These are phyloP conservation scores for Crioceris asparagi DNA, from an alignment of 2,888 invertebrate species.

Conservation along the genomic window DNA sequence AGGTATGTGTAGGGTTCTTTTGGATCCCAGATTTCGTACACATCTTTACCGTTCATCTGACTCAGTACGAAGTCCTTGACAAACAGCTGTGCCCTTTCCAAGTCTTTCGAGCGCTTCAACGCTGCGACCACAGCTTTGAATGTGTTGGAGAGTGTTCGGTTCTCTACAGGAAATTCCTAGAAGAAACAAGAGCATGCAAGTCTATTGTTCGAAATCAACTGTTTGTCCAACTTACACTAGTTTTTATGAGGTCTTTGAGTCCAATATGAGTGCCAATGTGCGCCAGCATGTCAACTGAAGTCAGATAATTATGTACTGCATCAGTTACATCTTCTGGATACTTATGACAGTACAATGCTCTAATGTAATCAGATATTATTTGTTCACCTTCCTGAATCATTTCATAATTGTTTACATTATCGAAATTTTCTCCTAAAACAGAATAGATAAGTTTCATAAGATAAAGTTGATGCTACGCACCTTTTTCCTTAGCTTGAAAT, in stretches of 20 bases:
- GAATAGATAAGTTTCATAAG: too few relatives aligned
- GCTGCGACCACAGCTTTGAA: constrained; percentile 78
- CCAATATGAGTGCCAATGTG: constrained; percentile 67
- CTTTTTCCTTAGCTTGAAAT: constrained; percentile 45
- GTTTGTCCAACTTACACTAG: constrained; percentile 49
- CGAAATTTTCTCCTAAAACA: too few relatives aligned
- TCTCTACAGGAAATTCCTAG: constrained; percentile 62
- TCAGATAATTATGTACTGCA: constrained; percentile 54
- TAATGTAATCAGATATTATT: constrained; percentile 55
- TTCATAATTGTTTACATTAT: constrained; percentile 49
- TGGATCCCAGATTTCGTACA: constrained; percentile 78
- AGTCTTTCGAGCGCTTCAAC: constrained; percentile 54
- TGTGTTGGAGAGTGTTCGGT: constrained; percentile 55
- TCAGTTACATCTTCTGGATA: constrained; percentile 68
- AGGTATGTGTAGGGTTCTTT: constrained; percentile 67
- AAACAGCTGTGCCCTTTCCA: constrained; percentile 59
- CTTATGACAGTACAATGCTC: constrained; percentile 53
- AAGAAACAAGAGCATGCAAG: constrained; percentile 14
- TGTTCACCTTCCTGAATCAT: constrained; percentile 57
- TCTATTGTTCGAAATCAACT: neutral
- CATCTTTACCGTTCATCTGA: constrained; percentile 72
- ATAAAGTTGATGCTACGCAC: constrained; percentile 9
- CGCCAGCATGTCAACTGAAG: constrained; percentile 55
- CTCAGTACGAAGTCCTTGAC: constrained; percentile 80
- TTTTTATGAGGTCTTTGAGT: constrained; percentile 69